A percentile compares a stretch with the other conserved stretches of the same genome.
Evolutionary conservation across 2,797 vertebrate species (phyloP).

Genomic region (Rhynchotus rufescens): DNA sequence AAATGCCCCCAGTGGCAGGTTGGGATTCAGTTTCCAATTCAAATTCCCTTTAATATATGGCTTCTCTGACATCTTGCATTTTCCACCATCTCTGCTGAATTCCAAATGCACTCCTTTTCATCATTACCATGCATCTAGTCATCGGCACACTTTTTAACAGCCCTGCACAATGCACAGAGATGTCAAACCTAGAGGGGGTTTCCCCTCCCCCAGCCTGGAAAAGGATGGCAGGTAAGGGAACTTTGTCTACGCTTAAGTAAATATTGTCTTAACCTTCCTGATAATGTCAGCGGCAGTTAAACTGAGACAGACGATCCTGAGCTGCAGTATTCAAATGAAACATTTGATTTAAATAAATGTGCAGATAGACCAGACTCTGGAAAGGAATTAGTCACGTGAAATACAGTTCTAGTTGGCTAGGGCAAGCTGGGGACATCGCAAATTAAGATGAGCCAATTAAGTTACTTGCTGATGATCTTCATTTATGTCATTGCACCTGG

Average conservation of each 20-base stretch:
- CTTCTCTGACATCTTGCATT: slow-evolving; percentile 80
- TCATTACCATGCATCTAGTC: slow-evolving; percentile 77
- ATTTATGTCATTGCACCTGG: neutral
- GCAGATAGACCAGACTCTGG: neutral
- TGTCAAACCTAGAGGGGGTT: slow-evolving; percentile 70
- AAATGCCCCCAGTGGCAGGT: slow-evolving; percentile 83
- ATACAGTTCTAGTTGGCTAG: neutral
- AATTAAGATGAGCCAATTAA: slow-evolving; percentile 27
- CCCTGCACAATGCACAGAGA: slow-evolving; percentile 65
- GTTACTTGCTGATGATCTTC: neutral
- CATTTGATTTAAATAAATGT: slow-evolving; percentile 24
- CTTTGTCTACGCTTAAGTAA: slow-evolving; percentile 75
- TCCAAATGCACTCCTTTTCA: slow-evolving; percentile 77
- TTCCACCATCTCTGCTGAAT: slow-evolving; percentile 77
- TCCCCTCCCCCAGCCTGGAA: slow-evolving; percentile 45
- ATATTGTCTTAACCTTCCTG: slow-evolving; percentile 60
- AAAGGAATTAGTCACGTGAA: slow-evolving; percentile 30
- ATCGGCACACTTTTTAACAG: slow-evolving; percentile 74
- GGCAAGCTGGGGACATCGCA: neutral
- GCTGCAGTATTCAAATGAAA: neutral
- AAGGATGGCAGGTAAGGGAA: slow-evolving; percentile 69
- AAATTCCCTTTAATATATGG: slow-evolving; percentile 82
- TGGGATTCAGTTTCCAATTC: slow-evolving; percentile 84
- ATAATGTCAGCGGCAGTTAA: slow-evolving; percentile 43
- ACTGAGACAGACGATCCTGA: slow-evolving; percentile 16